Evolutionary conservation across 92 coral and sea anemone genomes (phyloP), one percentile per base, ranked within the genome.

Genomic region (Epizoanthus stellaris): DNA sequence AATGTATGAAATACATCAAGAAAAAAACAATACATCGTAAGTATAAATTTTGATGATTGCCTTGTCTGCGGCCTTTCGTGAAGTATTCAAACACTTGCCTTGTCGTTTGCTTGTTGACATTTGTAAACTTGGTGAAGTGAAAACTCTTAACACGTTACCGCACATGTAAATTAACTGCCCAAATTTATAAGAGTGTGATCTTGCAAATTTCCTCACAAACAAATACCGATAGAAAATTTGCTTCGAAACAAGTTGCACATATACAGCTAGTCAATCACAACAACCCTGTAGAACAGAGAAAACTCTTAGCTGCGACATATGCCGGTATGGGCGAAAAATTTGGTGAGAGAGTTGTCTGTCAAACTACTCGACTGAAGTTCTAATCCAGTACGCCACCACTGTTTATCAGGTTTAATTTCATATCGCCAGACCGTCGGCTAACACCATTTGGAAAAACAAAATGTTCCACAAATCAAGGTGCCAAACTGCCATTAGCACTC

Each of bases 161-260:
- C 15, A n/a, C 53, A 45, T 67, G 65, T 45, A 63, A 79, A 42
- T 63, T 79, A 79, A 63, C 45, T 19, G 65, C 25, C 49, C 65
- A 53, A 23, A 38, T n/a, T 77, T 77, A 38, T 38, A 76, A 67
- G 53, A 64, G 82, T 38, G 64, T 39, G 73, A 79, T 79, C 72
- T 79, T 21, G 57, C 60, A 16, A 63, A 79, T 23, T 14, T 62
- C 56, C 54, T 79, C 60, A 47, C 20, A 67, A 40, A 43, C 13
- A 64, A 70, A 79, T 79, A 79, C 83, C 83, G 72, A 79, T 63
- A 79, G 83, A 64, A 79, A 61, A 34, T 16, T 62, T 13, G 53
- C 39, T 12, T 34, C 20, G 17, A 20, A 63, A 43, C 70, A 62
- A 68, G 70, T 38, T 56, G 6, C 39, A 53, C 58, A 62, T 62